Evolutionary conservation across 2,888 invertebrate species (phyloP).

Genomic region (Microdon myrmicae): DNA sequence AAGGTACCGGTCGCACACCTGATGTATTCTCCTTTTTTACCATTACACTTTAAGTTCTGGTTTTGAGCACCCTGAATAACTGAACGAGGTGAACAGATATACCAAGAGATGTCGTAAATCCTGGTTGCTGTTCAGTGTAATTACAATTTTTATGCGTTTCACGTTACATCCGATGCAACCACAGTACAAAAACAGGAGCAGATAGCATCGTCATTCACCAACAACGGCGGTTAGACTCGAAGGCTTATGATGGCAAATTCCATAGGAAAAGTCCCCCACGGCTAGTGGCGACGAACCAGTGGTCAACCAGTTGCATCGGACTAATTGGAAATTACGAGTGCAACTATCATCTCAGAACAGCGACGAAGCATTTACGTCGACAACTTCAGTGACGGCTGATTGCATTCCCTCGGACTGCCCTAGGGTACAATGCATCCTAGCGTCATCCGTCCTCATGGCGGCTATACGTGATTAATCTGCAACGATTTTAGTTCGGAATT

Average conservation of each 20-base stretch:
- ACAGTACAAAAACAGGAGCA: too few relatives aligned
- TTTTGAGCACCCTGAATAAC: constrained; percentile 18
- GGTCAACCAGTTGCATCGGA: constrained; percentile 33
- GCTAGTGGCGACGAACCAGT: neutral
- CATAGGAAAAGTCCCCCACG: too few relatives aligned
- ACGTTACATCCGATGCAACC: too few relatives aligned
- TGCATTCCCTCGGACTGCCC: constrained; percentile 27
- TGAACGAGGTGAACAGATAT: constrained; percentile 2
- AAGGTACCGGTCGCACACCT: constrained; percentile 29
- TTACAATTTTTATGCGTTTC: constrained; percentile 52
- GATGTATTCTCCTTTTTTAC: constrained; percentile 15
- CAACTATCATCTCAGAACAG: constrained; percentile 39
- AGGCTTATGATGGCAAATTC: constrained; percentile 23
- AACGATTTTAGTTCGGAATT: constrained; percentile 36
- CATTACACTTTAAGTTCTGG: neutral
- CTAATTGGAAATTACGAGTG: constrained; percentile 53
- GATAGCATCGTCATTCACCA: neutral
- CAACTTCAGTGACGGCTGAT: constrained; percentile 28
- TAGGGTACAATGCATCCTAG: constrained; percentile 12
- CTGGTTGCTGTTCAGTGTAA: constrained; percentile 36
- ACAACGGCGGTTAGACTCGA: constrained; percentile 6
- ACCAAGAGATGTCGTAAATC: constrained; percentile 46
- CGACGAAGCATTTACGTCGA: constrained; percentile 46
- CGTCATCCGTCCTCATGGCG: neutral
- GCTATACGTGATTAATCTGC: constrained; percentile 36